Evolutionary conservation across 2,797 vertebrate genomes (phyloP).

Genomic region (Moxostoma hubbsi): DNA sequence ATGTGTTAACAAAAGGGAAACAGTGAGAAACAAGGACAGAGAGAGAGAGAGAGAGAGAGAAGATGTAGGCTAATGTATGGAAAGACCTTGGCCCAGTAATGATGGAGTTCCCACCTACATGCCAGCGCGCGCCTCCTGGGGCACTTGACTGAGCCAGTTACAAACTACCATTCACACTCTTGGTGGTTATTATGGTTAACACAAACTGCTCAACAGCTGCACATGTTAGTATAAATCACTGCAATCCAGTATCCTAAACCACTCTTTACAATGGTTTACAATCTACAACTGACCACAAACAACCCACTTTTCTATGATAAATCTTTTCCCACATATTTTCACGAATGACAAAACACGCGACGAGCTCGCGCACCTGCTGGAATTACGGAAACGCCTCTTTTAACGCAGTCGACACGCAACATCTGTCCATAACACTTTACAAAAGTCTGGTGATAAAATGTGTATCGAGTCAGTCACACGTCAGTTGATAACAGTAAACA

Average conservation of each 20-base stretch:
- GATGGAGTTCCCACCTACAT: constrained; percentile 64
- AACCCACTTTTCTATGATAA: background rate
- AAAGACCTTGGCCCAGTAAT: constrained; percentile 77
- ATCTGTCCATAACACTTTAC: constrained; percentile 4
- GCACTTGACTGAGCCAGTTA: constrained; percentile 60
- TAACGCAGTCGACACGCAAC: constrained; percentile 2
- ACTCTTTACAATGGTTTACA: constrained; percentile 16
- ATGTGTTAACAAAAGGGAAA: background rate
- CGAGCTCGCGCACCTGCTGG: constrained; percentile 13
- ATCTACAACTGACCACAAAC: background rate
- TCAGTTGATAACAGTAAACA: background rate
- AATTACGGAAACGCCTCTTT: background rate
- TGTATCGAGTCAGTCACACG: background rate
- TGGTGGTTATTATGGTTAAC: background rate
- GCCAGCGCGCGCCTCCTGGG: constrained; percentile 61
- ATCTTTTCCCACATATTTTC: background rate
- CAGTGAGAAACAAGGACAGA: constrained; percentile 16
- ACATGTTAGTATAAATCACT: background rate
- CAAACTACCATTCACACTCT: constrained; percentile 28
- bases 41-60: constrained; percentile 23
- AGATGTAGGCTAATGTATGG: constrained; percentile 59
- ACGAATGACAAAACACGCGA: background rate
- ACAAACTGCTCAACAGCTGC: constrained; percentile 7
- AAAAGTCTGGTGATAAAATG: constrained; percentile 6
- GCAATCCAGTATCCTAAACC: background rate